Base-by-base conservation (phyloP, 35 echinoderm and acorn worm genomes). In the Apostichopus japonicus region DNA sequence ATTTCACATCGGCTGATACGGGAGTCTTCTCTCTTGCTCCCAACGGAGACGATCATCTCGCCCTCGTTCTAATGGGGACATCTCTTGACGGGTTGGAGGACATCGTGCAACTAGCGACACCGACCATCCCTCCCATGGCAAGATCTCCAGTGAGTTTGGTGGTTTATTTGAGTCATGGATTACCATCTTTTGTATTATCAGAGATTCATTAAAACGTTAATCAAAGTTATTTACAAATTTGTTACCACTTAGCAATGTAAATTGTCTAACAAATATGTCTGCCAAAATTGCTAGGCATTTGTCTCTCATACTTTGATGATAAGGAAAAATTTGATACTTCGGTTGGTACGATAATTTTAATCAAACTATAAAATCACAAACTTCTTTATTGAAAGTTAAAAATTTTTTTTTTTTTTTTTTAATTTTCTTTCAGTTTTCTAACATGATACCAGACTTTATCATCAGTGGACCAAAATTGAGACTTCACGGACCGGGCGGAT, bases 121-220 rank as follows among this genome's bases (percentile, higher is more conserved):
- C 96, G 1, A 98, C 97, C 22, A 98, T 98, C 24, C 97, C 97
- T 55, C 97, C 97, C 10, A 98, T 98, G 97, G 93, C 97, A 55
- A 92, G 97, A 90, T 98, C 97, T 70, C 97, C 97, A 53, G 97
- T 98, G 87, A 94, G 95, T 96, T 53, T 79, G 13, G 4, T 5
- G 14, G 78, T 79, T 79, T 17, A 23, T 27, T 44, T 44, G 33
- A 44, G 33, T 44, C 33, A 44, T 44, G 33, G 33, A 44, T 44
- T 1, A 44, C 33, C 33, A 44, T 44, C 33, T 3, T 44, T 44
- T 44, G 33, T 44, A 44, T 44, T 44, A 4, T 3, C 33, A 44
- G 4, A 44, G 33, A 44, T 44, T 44, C 0, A 44, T 44, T 44
- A 44, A 44, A 44, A 44, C 33, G 33, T 44, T 44, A 44, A 33